Percentiles rank a stretch among this genome's conserved stretches.
Conservation (phyloP, 1,140 invertebrate genomes). For the Rhagoletis pomonella region DNA sequence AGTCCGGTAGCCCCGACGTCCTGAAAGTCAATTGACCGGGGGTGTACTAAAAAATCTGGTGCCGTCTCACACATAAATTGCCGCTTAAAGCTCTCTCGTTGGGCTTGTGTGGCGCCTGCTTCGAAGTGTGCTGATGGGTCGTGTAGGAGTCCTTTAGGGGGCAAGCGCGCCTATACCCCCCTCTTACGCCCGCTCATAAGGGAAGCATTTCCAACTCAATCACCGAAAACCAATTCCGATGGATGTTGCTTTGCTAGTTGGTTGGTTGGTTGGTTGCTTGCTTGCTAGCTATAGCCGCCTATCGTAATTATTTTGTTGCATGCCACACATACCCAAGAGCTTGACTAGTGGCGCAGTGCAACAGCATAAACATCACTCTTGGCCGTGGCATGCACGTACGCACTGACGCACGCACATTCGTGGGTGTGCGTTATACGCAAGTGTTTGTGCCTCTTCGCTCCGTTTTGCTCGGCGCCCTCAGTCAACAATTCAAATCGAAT, state of each 20-base stretch:
- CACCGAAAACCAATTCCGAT: slow-evolving; percentile 52
- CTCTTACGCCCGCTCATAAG: neutral
- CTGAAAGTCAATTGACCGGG: neutral
- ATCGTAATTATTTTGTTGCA: slow-evolving; percentile 51
- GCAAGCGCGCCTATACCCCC: neutral
- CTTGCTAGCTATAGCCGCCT: neutral
- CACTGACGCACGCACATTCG: neutral
- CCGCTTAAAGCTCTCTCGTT: neutral
- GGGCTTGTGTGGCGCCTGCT: neutral
- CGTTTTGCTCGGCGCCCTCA: neutral
- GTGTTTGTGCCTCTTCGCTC: neutral
- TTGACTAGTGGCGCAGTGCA: neutral
- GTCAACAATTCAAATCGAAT: slow-evolving; percentile 27
- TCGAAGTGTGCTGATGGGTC: neutral
- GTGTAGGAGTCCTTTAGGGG: neutral
- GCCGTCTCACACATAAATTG: slow-evolving; percentile 44
- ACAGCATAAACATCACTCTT: slow-evolving; percentile 46
- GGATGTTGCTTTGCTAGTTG: neutral
- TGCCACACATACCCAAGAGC: slow-evolving; percentile 47
- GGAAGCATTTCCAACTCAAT: slow-evolving; percentile 51
- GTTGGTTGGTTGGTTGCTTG: neutral
- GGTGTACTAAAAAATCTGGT: slow-evolving; percentile 38
- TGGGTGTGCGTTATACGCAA: no score
- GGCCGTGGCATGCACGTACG: neutral
- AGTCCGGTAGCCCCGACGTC: neutral